Evolutionary conservation across 2,888 invertebrate genomes (phyloP), one percentile per base, ranked within the genome.

Genomic region (Leptopterna dolabrata): DNA sequence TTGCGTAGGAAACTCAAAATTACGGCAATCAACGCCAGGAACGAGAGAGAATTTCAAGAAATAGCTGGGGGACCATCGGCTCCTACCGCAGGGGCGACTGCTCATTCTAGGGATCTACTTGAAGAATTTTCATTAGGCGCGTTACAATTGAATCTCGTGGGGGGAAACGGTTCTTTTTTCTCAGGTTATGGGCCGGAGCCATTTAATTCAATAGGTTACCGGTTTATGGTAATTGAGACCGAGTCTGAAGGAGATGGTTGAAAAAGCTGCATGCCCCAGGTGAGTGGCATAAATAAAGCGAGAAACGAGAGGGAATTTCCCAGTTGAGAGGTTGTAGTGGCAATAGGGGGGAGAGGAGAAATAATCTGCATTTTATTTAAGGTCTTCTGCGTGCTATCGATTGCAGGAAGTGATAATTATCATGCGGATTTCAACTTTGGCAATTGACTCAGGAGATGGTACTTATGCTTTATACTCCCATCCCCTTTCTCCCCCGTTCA

Each of bases 141-240:
- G 19, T 73, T 73, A 73, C 73, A n/a, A 29, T 73, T 29, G 73
- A 36, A 13, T 29, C 73, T 36, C 36, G 7, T 4, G 30, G 29
- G 73, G 24, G 36, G 30, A 47, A 81, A 81, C 9, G 30, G 30
- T 76, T 51, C 7, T 27, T 81, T 81, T 47, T 14, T 27, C 51
- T 51, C 36, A n/a, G 29, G 55, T 19, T 55, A 36, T 55, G n/a
- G 9, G 30, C 30, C 7, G 45, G 27, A 30, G 81, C 81, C 81
- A 81, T 81, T 81, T 81, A 81, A 81, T 81, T 81, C 81, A 81
- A 81, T 81, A 81, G 81, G 47, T 81, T 81, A 47, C 81, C 81
- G 29, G 81, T 51, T 81, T 81, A 81, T 81, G 81, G 81, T 81
- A 81, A 81, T 81, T 81, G 81, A 47, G 81, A 45, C 45, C 14